Conservation (phyloP, 1,140 invertebrate species). For the Euura lappo region DNA sequence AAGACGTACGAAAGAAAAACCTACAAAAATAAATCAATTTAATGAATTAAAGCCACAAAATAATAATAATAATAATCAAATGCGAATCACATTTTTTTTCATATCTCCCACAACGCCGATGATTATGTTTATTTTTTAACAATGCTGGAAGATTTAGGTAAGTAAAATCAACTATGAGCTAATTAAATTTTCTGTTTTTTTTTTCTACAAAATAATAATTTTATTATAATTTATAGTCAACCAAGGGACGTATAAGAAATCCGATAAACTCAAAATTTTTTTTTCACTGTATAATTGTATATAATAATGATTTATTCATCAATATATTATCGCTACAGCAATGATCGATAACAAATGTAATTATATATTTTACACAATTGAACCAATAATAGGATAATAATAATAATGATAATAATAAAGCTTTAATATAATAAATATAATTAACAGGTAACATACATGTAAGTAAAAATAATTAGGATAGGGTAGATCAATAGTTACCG, state of each 20-base stretch:
- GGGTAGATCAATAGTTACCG: neutral
- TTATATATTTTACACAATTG: slow-evolving; percentile 26
- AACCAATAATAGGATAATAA: slow-evolving; percentile 13
- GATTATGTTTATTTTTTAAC: no score
- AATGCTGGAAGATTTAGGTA: no score
- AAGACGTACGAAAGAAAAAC: neutral
- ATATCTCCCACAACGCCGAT: neutral
- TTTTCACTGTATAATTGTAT: slow-evolving; percentile 24
- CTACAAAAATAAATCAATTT: no score
- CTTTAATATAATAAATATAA: slow-evolving; percentile 32
- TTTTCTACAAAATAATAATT: no score
- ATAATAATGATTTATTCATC: slow-evolving; percentile 39
- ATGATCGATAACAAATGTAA: slow-evolving; percentile 28
- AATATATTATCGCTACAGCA: slow-evolving; percentile 21
- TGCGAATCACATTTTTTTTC: neutral
- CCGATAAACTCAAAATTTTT: no score
- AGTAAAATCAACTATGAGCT: no score
- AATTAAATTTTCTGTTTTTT: no score
- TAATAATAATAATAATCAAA: no score
- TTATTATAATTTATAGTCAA: no score
- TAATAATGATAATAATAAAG: slow-evolving; percentile 15
- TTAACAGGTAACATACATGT: slow-evolving; percentile 12
- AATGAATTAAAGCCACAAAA: no score
- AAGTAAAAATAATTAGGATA: neutral
- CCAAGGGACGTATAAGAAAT: no score